Evolutionary conservation across 30 jellyfish, hydroid and myxozoan species (phyloP).

Genomic region (Sanderia malayensis): DNA sequence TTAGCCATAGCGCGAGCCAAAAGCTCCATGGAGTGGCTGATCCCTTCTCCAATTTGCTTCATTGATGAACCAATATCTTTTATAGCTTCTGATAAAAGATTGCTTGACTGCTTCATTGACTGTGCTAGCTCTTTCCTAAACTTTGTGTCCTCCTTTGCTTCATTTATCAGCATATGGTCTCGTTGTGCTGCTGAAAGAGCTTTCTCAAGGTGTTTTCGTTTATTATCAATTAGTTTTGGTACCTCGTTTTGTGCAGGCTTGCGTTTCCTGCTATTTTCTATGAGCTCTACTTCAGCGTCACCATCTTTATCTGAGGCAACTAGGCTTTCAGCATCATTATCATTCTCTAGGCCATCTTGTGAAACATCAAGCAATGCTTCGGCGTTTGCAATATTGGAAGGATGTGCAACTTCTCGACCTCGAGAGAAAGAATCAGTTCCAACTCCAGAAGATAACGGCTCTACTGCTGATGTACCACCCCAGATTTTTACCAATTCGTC

Average conservation of each 20-base stretch:
- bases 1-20: constrained; percentile 29
- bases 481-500: constrained; percentile 42
- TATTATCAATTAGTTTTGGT: constrained; percentile 40
- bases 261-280: background rate
- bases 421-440: constrained; percentile 25
- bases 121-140: constrained; percentile 50
- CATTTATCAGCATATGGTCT: constrained; percentile 29
- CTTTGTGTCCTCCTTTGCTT: constrained; percentile 43
- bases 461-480: constrained; percentile 70
- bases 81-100: constrained; percentile 46
- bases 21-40: constrained; percentile 47
- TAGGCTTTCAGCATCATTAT: background rate
- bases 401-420: background rate
- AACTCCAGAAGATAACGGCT: constrained; percentile 52
- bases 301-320: background rate
- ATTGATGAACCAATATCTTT: constrained; percentile 43
- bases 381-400: background rate
- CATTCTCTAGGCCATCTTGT: background rate
- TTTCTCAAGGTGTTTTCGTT: constrained; percentile 48
- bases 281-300: background rate
- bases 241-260: constrained; percentile 18
- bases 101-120: constrained; percentile 43
- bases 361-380: constrained; percentile 7
- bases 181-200: constrained; percentile 45
- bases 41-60: constrained; percentile 47